phyloP scores from a whole-genome alignment of 2,888 invertebrate genomes.

The Epirrhoe alternata region DNA sequence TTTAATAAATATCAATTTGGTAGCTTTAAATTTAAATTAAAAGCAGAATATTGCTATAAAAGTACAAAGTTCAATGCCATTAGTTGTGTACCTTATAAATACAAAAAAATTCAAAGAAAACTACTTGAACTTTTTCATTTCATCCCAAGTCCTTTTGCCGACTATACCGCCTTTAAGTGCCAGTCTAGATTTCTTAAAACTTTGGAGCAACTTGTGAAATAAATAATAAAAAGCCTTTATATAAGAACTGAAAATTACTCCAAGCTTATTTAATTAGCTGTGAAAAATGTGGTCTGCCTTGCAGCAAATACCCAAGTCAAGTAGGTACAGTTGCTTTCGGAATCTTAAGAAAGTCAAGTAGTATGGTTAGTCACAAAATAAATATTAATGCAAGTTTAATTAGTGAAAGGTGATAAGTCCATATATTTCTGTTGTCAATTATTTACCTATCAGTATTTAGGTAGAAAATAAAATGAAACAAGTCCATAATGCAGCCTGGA shows the following conservation, averaged over 20 bases:
- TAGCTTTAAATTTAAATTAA: not conserved
- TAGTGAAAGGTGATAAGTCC: too few relatives aligned
- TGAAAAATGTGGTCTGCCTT: not conserved
- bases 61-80: constrained; percentile 13
- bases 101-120: constrained; percentile 34
- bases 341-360: not conserved
- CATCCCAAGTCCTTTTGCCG: constrained; percentile 49
- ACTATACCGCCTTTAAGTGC: constrained; percentile 41
- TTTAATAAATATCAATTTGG: too few relatives aligned
- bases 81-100: constrained; percentile 18
- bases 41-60: not conserved
- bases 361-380: too few relatives aligned
- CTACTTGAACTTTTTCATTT: constrained; percentile 50
- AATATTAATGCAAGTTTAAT: too few relatives aligned
- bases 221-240: constrained; percentile 13
- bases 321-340: not conserved
- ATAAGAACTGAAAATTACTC: constrained; percentile 16
- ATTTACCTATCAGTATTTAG: too few relatives aligned
- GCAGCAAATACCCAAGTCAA: not conserved
- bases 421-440: too few relatives aligned
- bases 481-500: too few relatives aligned
- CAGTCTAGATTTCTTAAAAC: constrained; percentile 28
- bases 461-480: too few relatives aligned
- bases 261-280: constrained; percentile 5
- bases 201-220: constrained; percentile 26